Evolutionary conservation across 2,888 invertebrate genomes (phyloP).

Genomic region (Papilio gigon): DNA sequence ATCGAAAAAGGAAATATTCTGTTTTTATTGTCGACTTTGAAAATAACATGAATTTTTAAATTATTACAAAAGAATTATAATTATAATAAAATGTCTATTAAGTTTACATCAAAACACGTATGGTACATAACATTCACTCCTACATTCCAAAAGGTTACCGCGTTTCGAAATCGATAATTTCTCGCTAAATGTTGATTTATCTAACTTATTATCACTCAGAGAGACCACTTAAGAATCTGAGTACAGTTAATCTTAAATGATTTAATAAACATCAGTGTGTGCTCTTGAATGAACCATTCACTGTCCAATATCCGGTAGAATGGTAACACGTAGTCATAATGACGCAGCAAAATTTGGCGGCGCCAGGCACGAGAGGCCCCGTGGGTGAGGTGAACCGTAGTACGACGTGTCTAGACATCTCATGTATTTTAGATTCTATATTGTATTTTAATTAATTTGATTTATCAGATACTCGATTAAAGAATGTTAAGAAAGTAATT

Average conservation of each 20-base stretch:
- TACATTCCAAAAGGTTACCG: too few relatives aligned
- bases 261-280: not conserved
- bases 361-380: slow-evolving; percentile 44
- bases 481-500: not conserved
- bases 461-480: not conserved
- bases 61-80: too few relatives aligned
- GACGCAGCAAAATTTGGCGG: slow-evolving; percentile 43
- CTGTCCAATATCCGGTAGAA: not conserved
- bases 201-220: too few relatives aligned
- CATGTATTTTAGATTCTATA: slow-evolving; percentile 3
- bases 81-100: too few relatives aligned
- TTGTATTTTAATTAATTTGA: not conserved
- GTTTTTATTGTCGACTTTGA: not conserved
- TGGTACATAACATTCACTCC: too few relatives aligned
- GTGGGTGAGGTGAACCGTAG: slow-evolving; percentile 41
- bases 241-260: too few relatives aligned
- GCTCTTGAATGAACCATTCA: slow-evolving; percentile 14
- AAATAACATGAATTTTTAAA: too few relatives aligned
- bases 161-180: too few relatives aligned
- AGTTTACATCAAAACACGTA: too few relatives aligned
- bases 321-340: slow-evolving; percentile 41
- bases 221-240: too few relatives aligned
- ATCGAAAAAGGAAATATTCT: not conserved
- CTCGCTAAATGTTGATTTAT: too few relatives aligned
- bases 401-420: slow-evolving; percentile 21